Evolutionary conservation across 2,888 invertebrate genomes (phyloP).

Genomic region (Catocala sponsa): DNA sequence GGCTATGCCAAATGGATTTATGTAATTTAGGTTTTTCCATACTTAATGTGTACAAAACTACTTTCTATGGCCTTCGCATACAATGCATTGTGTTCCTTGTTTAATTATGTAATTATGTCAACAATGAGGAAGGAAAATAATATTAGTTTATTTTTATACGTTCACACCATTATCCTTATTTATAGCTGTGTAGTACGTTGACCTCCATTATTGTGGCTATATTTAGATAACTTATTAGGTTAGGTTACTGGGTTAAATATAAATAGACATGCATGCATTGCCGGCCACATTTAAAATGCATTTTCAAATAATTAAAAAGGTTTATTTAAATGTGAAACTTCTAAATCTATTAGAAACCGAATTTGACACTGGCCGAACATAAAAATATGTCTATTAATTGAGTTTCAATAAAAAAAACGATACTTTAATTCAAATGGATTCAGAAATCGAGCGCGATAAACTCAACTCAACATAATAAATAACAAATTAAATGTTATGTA

Average conservation of each 20-base stretch:
- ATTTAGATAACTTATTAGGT: constrained; percentile 14
- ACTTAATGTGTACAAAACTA: not conserved
- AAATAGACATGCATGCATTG: constrained; percentile 6
- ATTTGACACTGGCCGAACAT: no score
- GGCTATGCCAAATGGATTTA: not conserved
- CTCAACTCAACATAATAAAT: constrained; percentile 42
- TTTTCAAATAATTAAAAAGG: no score
- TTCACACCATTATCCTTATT: constrained; percentile 50
- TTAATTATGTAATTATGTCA: constrained; percentile 13
- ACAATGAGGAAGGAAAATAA: constrained; percentile 33
- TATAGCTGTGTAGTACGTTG: constrained; percentile 35
- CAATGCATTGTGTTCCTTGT: constrained; percentile 5
- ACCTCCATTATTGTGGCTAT: constrained; percentile 33
- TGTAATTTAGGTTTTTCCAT: constrained; percentile 22
- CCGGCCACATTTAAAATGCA: no score
- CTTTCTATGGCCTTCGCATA: constrained; percentile 31
- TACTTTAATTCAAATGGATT: constrained; percentile 16
- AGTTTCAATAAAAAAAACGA: constrained; percentile 1
- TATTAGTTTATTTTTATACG: constrained; percentile 34
- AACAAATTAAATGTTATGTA: constrained; percentile 59
- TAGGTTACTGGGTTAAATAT: constrained; percentile 12
- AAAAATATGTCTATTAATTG: no score
- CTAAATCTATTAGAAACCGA: no score
- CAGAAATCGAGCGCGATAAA: constrained; percentile 22
- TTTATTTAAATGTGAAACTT: no score